Percentiles rank a stretch among this genome's conserved stretches.
These are phyloP conservation scores for Dicranocentrus wangi DNA, from an alignment of 2,888 invertebrate genomes.

Conservation along the genomic window DNA sequence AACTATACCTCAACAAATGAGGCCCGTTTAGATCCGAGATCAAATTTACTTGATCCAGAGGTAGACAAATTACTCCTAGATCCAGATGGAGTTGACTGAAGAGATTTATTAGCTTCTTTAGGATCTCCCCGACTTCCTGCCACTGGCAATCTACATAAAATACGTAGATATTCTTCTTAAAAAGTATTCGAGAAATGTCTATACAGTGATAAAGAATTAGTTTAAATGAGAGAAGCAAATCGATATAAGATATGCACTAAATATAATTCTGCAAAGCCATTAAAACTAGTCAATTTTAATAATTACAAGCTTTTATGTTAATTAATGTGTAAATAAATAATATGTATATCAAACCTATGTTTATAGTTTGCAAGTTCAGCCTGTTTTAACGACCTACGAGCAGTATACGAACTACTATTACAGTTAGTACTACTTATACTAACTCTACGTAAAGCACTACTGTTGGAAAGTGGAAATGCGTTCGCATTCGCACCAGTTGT, in stretches of 20 bases:
- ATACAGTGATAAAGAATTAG: too few species aligned
- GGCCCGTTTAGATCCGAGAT: conserved; percentile 79
- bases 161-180: too few species aligned
- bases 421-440: conserved; percentile 18
- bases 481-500: background rate
- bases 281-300: too few species aligned
- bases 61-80: conserved; percentile 70
- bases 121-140: conserved; percentile 67
- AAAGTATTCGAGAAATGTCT: too few species aligned
- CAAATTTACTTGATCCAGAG: conserved; percentile 58
- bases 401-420: conserved; percentile 25
- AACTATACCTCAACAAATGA: conserved; percentile 86
- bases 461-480: background rate
- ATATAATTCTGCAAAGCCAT: too few species aligned
- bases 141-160: conserved; percentile 72
- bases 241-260: too few species aligned
- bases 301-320: background rate
- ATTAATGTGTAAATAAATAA: background rate
- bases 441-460: conserved; percentile 25
- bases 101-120: conserved; percentile 68
- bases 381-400: conserved; percentile 46
- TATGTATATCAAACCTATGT: conserved; percentile 41
- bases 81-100: conserved; percentile 72
- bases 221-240: too few species aligned
- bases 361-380: conserved; percentile 36